Conservation (phyloP, 2,888 invertebrate genomes). For the Axea sp. region DNA sequence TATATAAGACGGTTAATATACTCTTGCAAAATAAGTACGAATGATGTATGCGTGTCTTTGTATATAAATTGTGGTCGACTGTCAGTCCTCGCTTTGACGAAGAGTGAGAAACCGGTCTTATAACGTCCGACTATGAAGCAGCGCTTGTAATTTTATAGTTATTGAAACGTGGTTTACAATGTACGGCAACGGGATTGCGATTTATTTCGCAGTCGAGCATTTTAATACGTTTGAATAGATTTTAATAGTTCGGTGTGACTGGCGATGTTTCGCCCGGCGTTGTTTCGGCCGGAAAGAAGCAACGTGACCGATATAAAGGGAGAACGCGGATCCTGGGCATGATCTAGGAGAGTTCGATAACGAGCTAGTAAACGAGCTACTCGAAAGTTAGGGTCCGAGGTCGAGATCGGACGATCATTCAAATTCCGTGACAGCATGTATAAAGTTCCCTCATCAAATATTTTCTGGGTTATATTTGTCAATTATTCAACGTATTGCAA, state of each 20-base stretch:
- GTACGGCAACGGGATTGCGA: conserved; percentile 34
- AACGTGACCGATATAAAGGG: conserved; percentile 1
- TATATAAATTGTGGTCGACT: conserved; percentile 54
- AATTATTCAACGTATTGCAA: conserved; percentile 40
- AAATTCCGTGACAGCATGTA: conserved; percentile 61
- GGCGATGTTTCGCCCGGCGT: neutral
- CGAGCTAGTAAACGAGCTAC: conserved; percentile 64
- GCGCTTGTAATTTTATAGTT: conserved; percentile 58
- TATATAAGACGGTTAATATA: conserved; percentile 45
- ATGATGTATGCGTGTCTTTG: conserved; percentile 45
- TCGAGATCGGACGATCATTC: conserved; percentile 64
- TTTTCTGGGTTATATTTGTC: conserved; percentile 56
- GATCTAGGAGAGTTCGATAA: conserved; percentile 62
- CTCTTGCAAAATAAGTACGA: conserved; percentile 3
- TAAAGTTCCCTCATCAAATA: conserved; percentile 59
- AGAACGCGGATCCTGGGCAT: conserved; percentile 10
- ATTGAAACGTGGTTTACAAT: conserved; percentile 56
- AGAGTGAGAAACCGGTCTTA: conserved; percentile 60
- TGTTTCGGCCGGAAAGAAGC: conserved; percentile 4
- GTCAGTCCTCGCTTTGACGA: conserved; percentile 57
- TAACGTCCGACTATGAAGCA: conserved; percentile 57
- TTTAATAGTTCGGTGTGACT: neutral
- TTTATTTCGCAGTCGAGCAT: conserved; percentile 19
- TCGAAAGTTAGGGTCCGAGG: conserved; percentile 63
- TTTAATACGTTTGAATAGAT: conserved; percentile 13